phyloP scores from a whole-genome alignment of 2,113 vertebrate genomes.

The Dromiciops gliroides region DNA sequence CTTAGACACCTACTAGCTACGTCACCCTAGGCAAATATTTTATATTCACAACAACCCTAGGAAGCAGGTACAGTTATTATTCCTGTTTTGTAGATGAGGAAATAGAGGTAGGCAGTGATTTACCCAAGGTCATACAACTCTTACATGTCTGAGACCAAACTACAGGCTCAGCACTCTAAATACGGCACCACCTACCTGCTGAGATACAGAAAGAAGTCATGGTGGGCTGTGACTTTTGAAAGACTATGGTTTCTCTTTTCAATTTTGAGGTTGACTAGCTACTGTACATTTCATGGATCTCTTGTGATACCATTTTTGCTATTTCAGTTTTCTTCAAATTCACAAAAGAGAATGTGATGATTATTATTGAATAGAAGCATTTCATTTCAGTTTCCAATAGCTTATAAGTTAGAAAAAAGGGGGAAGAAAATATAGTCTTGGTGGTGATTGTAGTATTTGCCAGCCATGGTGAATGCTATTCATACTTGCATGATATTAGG shows the following conservation, averaged over 20 bases:
- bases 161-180: background rate
- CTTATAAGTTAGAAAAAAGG: constrained; percentile 19
- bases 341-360: constrained; percentile 20
- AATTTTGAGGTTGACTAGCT: background rate
- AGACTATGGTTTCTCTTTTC: background rate
- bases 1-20: too few relatives aligned
- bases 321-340: constrained; percentile 17
- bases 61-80: background rate
- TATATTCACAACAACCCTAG: background rate
- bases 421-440: constrained; percentile 17
- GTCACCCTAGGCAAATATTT: too few relatives aligned
- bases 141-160: background rate
- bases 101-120: background rate
- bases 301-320: background rate
- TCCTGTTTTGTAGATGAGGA: background rate
- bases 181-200: background rate
- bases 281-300: background rate
- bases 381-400: constrained; percentile 20
- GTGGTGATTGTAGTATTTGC: constrained; percentile 1
- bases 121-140: background rate
- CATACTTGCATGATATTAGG: constrained; percentile 39
- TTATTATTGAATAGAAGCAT: constrained; percentile 11
- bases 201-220: background rate
- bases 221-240: background rate
- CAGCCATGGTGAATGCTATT: constrained; percentile 37